Conservation (phyloP, 2,797 vertebrate genomes). For the Muraenolepis orangiensis region DNA sequence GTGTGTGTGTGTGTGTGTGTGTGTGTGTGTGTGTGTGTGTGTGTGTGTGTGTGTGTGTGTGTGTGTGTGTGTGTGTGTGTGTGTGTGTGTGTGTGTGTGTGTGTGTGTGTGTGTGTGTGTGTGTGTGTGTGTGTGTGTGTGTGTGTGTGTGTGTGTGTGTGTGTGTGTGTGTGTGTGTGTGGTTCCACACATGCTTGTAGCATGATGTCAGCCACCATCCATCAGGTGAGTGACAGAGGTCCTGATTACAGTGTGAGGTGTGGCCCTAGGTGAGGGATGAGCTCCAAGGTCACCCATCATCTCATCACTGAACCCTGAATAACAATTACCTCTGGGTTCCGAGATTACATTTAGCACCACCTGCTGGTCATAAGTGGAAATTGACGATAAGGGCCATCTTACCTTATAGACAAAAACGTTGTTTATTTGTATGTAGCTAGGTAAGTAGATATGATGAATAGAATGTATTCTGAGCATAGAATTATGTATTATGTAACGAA, state of each 20-base stretch:
- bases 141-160: not conserved
- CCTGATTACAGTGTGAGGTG: slow-evolving; percentile 38
- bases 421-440: not conserved
- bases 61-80: not conserved
- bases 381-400: not conserved
- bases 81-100: no score
- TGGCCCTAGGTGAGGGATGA: slow-evolving; percentile 4
- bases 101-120: not conserved
- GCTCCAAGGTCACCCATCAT: slow-evolving; percentile 8
- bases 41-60: no score
- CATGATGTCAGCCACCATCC: slow-evolving; percentile 13
- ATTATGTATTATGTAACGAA: no score
- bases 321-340: not conserved
- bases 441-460: no score
- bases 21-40: no score
- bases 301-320: slow-evolving; percentile 4
- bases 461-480: no score
- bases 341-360: not conserved
- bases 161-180: not conserved
- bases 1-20: no score
- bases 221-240: slow-evolving; percentile 33
- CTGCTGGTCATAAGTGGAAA: not conserved
- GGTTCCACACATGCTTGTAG: not conserved
- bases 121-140: no score
- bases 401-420: not conserved